Base-by-base conservation (phyloP, 1,140 invertebrate genomes). In the Halyomorpha halys region DNA sequence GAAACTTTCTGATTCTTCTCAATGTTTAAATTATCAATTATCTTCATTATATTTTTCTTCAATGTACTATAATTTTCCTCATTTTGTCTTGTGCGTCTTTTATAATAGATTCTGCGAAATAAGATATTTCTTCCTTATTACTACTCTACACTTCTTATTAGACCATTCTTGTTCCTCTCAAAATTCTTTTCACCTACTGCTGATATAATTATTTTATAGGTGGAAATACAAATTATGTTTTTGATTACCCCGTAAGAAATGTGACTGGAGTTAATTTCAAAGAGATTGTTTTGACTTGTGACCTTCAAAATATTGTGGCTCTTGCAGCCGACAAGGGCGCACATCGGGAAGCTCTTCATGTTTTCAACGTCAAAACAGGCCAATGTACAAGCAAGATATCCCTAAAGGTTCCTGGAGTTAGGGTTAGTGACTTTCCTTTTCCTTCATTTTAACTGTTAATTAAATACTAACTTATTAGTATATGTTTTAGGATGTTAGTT, bases 291-390 rank as follows among this genome's bases (percentile, higher is more conserved):
- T 78, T 94, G 1, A 91, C 91, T 0, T 84, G 83, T 0, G 93
- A 97, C 73, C 84, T 84, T 44, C 79, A 83, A 3, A 82, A 87
- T 72, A 76, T 97, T 2, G 83, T 90, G 2, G 81, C 87, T 44
- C 83, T 89, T 18, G 86, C 86, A 0, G 82, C 86, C 13, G 91
- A 95, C 68, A 94, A 93, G 73, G 27, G 27, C 8, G 80, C 79
- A 8, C 87, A 83, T 62, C 84, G 86, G 65, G 92, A 97, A 73
- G 89, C 86, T 45, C 73, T 97, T 5, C 83, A 86, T 63, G 83
- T 94, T 3, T 91, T 91, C 72, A 88, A 87, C 70, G 87, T 87
- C 0, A 86, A 87, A 69, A 93, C 83, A 34, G 93, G 95, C 0
- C 78, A 81, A 2, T 80, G 89, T 44, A 74, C 94, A 18, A 86